A percentile compares a stretch with the other conserved stretches of the same genome.
Evolutionary conservation across 2,888 invertebrate species (phyloP).

Genomic region (Tinea pellionella): DNA sequence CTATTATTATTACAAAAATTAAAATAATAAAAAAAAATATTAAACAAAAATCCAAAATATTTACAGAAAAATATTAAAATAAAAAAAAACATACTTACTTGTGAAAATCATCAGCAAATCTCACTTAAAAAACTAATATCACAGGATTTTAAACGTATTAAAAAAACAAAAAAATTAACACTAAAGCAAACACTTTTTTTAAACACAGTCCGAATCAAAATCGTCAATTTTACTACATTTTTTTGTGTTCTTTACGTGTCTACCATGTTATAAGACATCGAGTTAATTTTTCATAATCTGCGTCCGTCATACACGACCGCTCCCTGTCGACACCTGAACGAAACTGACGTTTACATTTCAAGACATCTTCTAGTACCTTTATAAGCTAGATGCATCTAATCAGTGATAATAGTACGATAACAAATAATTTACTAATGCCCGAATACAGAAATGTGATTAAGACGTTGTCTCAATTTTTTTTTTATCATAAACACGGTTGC

Average conservation of each 20-base stretch:
- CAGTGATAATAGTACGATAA: slow-evolving; percentile 36
- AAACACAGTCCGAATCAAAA: slow-evolving; percentile 23
- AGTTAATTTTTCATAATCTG: slow-evolving; percentile 23
- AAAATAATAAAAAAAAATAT: not conserved
- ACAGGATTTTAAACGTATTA: slow-evolving; percentile 51
- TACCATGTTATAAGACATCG: slow-evolving; percentile 20
- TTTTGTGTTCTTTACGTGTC: slow-evolving; percentile 3
- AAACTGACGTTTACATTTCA: slow-evolving; percentile 32
- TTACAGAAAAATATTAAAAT: not conserved
- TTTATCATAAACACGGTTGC: too few relatives aligned
- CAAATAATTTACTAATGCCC: too few relatives aligned
- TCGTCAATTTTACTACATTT: not conserved
- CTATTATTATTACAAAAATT: not conserved
- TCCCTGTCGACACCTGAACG: slow-evolving; percentile 25
- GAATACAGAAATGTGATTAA: too few relatives aligned
- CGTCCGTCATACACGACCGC: slow-evolving; percentile 25
- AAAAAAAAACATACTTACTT: slow-evolving; percentile 46
- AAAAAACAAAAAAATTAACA: slow-evolving; percentile 22
- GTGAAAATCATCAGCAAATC: slow-evolving; percentile 18
- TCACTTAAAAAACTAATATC: slow-evolving; percentile 54
- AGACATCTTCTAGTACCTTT: slow-evolving; percentile 29
- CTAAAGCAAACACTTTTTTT: slow-evolving; percentile 16
- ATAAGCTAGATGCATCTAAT: slow-evolving; percentile 53
- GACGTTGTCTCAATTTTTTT: too few relatives aligned
- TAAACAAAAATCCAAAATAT: not conserved